Evolutionary conservation across 2,888 invertebrate genomes (phyloP), one percentile per base, ranked within the genome.

Genomic region (Megastigmus dorsalis): DNA sequence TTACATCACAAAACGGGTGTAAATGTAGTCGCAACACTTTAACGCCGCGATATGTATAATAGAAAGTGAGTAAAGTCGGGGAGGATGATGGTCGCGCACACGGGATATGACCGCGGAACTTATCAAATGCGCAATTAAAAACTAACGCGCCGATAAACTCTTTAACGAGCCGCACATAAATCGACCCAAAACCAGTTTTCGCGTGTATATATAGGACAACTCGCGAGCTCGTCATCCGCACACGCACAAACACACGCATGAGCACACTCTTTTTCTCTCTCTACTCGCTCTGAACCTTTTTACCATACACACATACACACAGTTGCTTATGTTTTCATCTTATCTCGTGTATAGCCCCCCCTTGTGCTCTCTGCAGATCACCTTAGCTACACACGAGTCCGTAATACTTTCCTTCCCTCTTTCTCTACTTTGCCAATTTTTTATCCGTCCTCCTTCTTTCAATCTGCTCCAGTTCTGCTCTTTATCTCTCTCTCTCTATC

Each of bases 71-170:
- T n/a, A n/a, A n/a, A n/a, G n/a, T n/a, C n/a, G n/a, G n/a, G n/a
- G n/a, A n/a, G n/a, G n/a, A n/a, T n/a, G n/a, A n/a, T n/a, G n/a
- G n/a, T 18, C 48, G 10, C 3, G 41, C 10, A 18, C 43, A 6
- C 3, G 43, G 3, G 20, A 26, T 18, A 10, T 9, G n/a, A 15
- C 3, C 18, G 5, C n/a, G 52, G n/a, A 20, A 52, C 41, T 52
- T 54, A 63, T 70, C 41, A 38, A 43, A 41, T 13, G 20, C 15
- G 57, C 62, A 69, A 74, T 74, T 69, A 74, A 74, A 74, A 74
- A 69, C 10, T 57, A 59, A 74, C 65, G 69, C 65, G 23, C 38
- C 59, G 28, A 74, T 74, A 52, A 74, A 55, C 63, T 38, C 62
- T 23, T 41, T 74, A 74, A 74, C 67, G 62, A 74, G 67, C 55